Base-by-base conservation (phyloP, 2,113 vertebrate genomes). In the Spizaetus ornatus region DNA sequence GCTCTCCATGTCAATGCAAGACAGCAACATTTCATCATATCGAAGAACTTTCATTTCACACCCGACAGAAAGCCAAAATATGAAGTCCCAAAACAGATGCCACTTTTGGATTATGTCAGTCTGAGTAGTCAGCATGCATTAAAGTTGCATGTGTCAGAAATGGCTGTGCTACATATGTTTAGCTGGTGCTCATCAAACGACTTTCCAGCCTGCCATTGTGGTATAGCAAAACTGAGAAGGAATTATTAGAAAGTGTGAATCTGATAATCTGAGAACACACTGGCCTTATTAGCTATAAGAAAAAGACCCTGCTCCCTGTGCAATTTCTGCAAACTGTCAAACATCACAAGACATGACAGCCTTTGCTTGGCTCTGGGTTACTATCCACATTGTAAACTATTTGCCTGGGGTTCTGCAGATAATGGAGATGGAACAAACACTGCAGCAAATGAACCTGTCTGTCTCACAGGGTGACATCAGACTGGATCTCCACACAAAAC, bases 281-380 rank as follows among this genome's bases (percentile, higher is more conserved):
- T 86, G 70, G 58, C n/a, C 45, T 95, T 96, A 92, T 96, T 95
- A 95, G 83, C 63, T 96, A 7, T 52, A 89, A 86, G 38, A 65
- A 92, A 42, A 91, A 93, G 59, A 72, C 90, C n/a, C 31, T 70
- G 83, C 62, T 93, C 32, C 34, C 84, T 88, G 34, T 95, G 82
- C 74, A 96, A 88, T 97, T 97, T 98, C 95, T 96, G 94, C 67
- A 95, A 96, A 90, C 82, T 95, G 84, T 97, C 95, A 96, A 92
- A 96, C 62, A 94, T 91, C 85, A 92, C 82, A 55, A 97, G 65
- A 81, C 77, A 92, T 82, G 91, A 97, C 96, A 98, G 66, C 16
- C 40, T 87, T 94, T 83, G 34, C 82, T 76, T 92, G 95, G 88
- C 92, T 96, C 65, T 90, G 70, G 85, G 88, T 79, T 67, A 76